Percentiles rank a stretch among this genome's conserved stretches.
These are phyloP conservation scores for Poeciliopsis occidentalis DNA, from an alignment of 2,113 vertebrate species.

Conservation along the genomic window DNA sequence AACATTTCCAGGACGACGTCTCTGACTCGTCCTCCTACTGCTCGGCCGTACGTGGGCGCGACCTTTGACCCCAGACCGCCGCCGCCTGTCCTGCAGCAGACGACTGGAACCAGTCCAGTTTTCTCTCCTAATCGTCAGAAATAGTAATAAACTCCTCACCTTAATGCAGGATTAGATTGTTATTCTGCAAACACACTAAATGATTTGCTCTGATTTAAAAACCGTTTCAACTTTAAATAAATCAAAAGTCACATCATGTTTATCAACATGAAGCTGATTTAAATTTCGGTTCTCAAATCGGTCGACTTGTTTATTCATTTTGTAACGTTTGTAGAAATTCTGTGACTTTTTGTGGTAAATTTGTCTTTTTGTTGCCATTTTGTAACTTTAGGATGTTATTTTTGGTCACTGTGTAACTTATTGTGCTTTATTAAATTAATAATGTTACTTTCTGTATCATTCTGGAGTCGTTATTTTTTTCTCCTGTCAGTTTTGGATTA, in stretches of 20 bases:
- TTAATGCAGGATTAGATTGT: neutral
- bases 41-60: slow-evolving; percentile 20
- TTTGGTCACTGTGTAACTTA: too few species aligned
- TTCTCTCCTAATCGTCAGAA: slow-evolving; percentile 13
- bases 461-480: too few species aligned
- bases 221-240: neutral
- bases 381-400: too few species aligned
- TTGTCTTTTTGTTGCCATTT: too few species aligned
- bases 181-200: neutral
- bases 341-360: too few species aligned
- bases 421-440: too few species aligned
- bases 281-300: too few species aligned
- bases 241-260: neutral
- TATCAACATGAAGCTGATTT: too few species aligned
- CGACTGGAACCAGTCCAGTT: slow-evolving; percentile 60
- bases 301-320: too few species aligned
- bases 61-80: slow-evolving; percentile 33
- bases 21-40: slow-evolving; percentile 14
- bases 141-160: slow-evolving; percentile 2
- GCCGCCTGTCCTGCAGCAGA: slow-evolving; percentile 12
- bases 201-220: neutral
- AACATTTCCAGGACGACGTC: slow-evolving; percentile 19
- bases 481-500: too few species aligned
- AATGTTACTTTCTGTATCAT: too few species aligned
- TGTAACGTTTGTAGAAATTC: too few species aligned